Conservation (phyloP, 2,797 vertebrate genomes). For the Lagorchestes hirsutus region DNA sequence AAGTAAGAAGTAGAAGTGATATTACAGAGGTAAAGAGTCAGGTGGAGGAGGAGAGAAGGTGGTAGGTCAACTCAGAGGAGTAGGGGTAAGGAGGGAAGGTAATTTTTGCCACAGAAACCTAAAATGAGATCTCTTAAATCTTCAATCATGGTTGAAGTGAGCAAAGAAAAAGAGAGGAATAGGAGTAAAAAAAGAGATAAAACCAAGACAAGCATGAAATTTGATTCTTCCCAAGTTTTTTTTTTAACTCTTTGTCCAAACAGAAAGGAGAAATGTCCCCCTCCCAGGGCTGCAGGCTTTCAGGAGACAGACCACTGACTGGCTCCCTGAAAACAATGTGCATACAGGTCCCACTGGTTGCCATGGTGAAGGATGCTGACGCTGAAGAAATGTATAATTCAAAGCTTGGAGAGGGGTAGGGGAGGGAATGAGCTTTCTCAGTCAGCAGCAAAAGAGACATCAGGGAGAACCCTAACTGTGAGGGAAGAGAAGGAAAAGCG, state of each 20-base stretch:
- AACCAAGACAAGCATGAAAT: neutral
- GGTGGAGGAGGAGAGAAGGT: neutral
- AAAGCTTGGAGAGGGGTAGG: constrained; percentile 41
- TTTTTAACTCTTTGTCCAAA: constrained; percentile 19
- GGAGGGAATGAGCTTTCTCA: constrained; percentile 76
- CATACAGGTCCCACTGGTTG: constrained; percentile 84
- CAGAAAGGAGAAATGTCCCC: constrained; percentile 45
- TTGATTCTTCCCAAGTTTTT: constrained; percentile 5
- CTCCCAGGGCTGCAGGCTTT: constrained; percentile 65
- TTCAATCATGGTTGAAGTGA: neutral
- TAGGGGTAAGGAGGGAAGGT: neutral
- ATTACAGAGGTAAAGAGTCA: neutral
- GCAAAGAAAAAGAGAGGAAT: constrained; percentile 7
- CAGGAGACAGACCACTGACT: constrained; percentile 59
- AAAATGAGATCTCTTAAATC: constrained; percentile 1
- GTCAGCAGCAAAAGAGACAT: constrained; percentile 58
- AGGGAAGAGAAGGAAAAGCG: constrained; percentile 59
- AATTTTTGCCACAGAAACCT: neutral
- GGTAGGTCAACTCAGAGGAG: neutral
- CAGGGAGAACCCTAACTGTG: constrained; percentile 56
- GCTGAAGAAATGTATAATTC: constrained; percentile 81
- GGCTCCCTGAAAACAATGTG: constrained; percentile 71
- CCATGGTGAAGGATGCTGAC: constrained; percentile 87
- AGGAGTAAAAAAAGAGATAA: constrained; percentile 9
- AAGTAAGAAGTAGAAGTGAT: constrained; percentile 8